These are phyloP conservation scores for Metopia argyrocephala DNA, from an alignment of 2,888 invertebrate genomes.

Conservation along the genomic window DNA sequence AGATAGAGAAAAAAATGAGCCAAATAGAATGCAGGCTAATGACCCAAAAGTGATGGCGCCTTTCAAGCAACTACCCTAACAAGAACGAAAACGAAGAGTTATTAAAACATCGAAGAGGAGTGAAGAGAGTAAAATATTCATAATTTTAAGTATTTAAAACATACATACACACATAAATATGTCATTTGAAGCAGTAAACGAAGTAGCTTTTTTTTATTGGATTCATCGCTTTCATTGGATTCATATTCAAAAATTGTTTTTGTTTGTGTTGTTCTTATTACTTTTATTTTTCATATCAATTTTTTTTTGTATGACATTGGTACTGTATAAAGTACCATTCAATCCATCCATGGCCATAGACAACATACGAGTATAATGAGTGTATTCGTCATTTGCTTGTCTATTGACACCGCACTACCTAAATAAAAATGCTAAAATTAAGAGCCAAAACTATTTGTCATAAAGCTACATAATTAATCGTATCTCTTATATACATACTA, in stretches of 20 bases:
- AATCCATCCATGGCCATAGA: constrained; percentile 45
- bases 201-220: constrained; percentile 10
- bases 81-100: too few species aligned
- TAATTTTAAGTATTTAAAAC: constrained; percentile 38
- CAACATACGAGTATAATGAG: not conserved
- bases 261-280: constrained; percentile 17
- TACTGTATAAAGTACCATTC: constrained; percentile 27
- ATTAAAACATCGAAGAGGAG: not conserved
- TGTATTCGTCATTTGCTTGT: constrained; percentile 1
- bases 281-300: not conserved
- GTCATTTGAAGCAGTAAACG: constrained; percentile 2
- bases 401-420: constrained; percentile 53
- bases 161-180: not conserved
- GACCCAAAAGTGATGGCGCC: constrained; percentile 64
- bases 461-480: constrained; percentile 61
- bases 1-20: constrained; percentile 43
- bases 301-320: constrained; percentile 13
- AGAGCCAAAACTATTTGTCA: constrained; percentile 77
- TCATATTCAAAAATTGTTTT: not conserved
- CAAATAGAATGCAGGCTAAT: constrained; percentile 62
- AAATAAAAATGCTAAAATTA: constrained; percentile 53
- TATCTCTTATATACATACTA: too few species aligned
- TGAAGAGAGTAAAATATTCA: constrained; percentile 15
- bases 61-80: constrained; percentile 32
- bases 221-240: constrained; percentile 18